These are phyloP conservation scores for Scaptomyza caliginosa DNA, from an alignment of 2,888 invertebrate genomes.

Conservation along the genomic window DNA sequence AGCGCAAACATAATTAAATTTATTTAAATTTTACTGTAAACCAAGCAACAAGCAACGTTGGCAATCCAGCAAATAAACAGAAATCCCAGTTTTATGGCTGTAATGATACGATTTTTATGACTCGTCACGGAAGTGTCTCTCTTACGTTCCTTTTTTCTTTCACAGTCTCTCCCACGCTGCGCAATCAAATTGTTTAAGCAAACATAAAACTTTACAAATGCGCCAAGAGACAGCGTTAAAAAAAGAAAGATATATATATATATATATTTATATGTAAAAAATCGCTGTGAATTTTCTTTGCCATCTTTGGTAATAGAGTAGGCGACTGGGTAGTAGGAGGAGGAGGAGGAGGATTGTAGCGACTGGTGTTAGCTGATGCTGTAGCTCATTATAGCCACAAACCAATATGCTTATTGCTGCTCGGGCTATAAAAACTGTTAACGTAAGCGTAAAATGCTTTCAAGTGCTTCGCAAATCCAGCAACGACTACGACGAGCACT, in stretches of 20 bases:
- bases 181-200: constrained; percentile 78
- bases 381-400: constrained; percentile 74
- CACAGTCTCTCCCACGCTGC: constrained; percentile 13
- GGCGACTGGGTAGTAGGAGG: background rate
- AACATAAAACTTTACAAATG: constrained; percentile 76
- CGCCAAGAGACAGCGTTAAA: constrained; percentile 40
- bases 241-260: constrained; percentile 7
- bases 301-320: constrained; percentile 36
- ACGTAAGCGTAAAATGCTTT: constrained; percentile 77
- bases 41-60: constrained; percentile 38
- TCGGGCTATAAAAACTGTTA: constrained; percentile 76
- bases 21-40: constrained; percentile 66
- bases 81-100: constrained; percentile 74
- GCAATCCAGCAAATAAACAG: constrained; percentile 69
- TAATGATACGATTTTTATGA: constrained; percentile 78
- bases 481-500: constrained; percentile 12
- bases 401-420: constrained; percentile 76
- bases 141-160: background rate
- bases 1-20: constrained; percentile 75
- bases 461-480: constrained; percentile 74
- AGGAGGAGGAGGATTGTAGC: background rate
- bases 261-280: constrained; percentile 27
- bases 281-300: constrained; percentile 62
- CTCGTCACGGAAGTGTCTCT: constrained; percentile 68
- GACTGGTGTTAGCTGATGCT: constrained; percentile 16